Conservation (phyloP, 2,113 vertebrate species). For the Aldabrachelys gigantea region DNA sequence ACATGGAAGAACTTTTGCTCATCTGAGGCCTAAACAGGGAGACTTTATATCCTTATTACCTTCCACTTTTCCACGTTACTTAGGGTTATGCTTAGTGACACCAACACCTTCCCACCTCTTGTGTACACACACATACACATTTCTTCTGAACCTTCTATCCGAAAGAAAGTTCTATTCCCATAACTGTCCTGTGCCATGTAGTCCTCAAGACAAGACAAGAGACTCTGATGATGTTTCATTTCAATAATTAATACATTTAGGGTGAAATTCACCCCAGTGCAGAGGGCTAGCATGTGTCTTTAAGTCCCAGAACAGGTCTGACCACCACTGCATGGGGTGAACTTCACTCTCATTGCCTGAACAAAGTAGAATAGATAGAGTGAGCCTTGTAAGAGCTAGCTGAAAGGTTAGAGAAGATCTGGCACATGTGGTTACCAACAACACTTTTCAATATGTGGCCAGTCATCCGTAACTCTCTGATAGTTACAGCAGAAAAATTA, state of each 20-base stretch:
- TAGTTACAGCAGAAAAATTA: background rate
- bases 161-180: background rate
- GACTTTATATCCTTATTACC: too few species aligned
- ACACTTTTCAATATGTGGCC: background rate
- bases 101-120: background rate
- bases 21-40: too few species aligned
- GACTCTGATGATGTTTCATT: background rate
- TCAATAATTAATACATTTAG: background rate
- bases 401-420: background rate
- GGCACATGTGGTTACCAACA: background rate
- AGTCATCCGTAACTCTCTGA: background rate
- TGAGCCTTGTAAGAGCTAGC: background rate
- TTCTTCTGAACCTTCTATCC: background rate
- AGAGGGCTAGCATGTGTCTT: background rate
- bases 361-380: background rate
- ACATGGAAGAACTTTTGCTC: too few species aligned
- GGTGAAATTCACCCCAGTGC: background rate
- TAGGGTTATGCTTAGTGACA: too few species aligned
- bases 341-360: background rate
- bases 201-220: background rate
- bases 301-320: background rate
- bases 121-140: background rate
- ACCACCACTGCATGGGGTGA: background rate
- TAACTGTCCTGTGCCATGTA: background rate
- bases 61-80: too few species aligned